A percentile compares a stretch with the other conserved stretches of the same genome.
Conservation (phyloP, 2,888 invertebrate species). For the Nineta flava region DNA sequence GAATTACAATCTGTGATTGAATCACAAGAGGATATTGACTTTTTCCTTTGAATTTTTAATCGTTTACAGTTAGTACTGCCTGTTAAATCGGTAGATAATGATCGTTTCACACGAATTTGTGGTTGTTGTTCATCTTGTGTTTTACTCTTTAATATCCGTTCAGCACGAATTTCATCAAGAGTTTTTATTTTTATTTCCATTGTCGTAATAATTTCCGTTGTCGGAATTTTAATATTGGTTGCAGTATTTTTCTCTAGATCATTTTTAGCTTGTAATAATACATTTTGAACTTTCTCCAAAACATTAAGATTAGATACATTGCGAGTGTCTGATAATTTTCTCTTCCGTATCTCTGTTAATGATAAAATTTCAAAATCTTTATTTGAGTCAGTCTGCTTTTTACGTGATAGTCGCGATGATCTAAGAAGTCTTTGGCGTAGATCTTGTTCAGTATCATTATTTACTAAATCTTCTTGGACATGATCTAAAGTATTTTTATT, state of each 20-base stretch:
- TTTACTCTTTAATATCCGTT: constrained; percentile 14
- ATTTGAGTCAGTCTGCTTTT: constrained; percentile 6
- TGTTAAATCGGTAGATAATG: neutral
- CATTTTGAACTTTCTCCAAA: constrained; percentile 10
- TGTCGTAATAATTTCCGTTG: constrained; percentile 14
- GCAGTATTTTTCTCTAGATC: neutral
- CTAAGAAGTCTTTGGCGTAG: constrained; percentile 19
- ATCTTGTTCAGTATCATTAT: constrained; percentile 14
- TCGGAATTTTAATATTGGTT: neutral
- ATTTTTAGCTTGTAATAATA: neutral
- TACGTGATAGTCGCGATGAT: constrained; percentile 13
- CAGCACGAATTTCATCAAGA: constrained; percentile 27
- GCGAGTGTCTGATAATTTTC: constrained; percentile 6
- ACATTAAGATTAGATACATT: constrained; percentile 1
- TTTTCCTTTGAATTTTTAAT: neutral
- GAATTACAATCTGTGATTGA: neutral
- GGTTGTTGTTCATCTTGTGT: neutral
- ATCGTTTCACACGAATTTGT: neutral
- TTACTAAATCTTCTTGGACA: neutral
- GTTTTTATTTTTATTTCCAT: constrained; percentile 25
- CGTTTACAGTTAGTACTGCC: neutral
- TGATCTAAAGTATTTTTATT: constrained; percentile 18
- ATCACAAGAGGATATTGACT: neutral
- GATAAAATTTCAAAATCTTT: constrained; percentile 34
- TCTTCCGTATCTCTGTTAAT: constrained; percentile 32